Evolutionary conservation across 2,113 vertebrate species (phyloP).

Genomic region (Cheilinus undulatus): DNA sequence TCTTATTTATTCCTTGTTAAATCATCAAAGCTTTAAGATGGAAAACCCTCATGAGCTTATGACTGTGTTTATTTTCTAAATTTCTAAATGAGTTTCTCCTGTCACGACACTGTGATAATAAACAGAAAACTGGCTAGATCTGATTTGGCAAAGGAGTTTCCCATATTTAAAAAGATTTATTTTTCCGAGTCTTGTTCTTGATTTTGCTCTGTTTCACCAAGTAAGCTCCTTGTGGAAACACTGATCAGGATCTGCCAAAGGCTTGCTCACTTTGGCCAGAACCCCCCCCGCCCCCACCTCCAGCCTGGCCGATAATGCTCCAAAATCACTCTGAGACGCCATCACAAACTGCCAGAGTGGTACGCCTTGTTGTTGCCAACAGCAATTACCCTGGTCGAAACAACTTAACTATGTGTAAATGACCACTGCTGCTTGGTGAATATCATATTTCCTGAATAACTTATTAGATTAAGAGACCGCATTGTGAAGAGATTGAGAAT

Average conservation of each 20-base stretch:
- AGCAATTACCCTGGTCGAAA: conserved; percentile 71
- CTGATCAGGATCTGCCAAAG: conserved; percentile 45
- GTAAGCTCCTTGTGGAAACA: conserved; percentile 46
- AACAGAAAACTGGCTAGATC: conserved; percentile 10
- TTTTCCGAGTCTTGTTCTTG: conserved; percentile 37
- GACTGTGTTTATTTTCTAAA: conserved; percentile 6
- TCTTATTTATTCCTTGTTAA: background rate
- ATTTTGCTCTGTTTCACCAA: conserved; percentile 33
- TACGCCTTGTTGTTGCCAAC: conserved; percentile 67
- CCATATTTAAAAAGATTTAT: conserved; percentile 31
- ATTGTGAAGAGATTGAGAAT: conserved; percentile 56
- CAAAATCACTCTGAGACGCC: conserved; percentile 51
- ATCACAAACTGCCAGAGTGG: conserved; percentile 54
- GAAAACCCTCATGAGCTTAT: conserved; percentile 25
- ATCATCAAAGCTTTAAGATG: background rate
- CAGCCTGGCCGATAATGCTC: conserved; percentile 42
- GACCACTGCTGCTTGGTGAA: conserved; percentile 67
- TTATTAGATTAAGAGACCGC: conserved; percentile 68
- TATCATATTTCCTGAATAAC: conserved; percentile 70
- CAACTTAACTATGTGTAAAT: conserved; percentile 76
- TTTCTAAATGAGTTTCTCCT: conserved; percentile 13
- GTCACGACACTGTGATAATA: conserved; percentile 20
- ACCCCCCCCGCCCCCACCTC: background rate
- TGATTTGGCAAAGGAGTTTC: conserved; percentile 25
- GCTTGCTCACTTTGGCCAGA: conserved; percentile 37